These are phyloP conservation scores for Euthynnus affinis DNA, from an alignment of 2,797 vertebrate species.

Conservation along the genomic window DNA sequence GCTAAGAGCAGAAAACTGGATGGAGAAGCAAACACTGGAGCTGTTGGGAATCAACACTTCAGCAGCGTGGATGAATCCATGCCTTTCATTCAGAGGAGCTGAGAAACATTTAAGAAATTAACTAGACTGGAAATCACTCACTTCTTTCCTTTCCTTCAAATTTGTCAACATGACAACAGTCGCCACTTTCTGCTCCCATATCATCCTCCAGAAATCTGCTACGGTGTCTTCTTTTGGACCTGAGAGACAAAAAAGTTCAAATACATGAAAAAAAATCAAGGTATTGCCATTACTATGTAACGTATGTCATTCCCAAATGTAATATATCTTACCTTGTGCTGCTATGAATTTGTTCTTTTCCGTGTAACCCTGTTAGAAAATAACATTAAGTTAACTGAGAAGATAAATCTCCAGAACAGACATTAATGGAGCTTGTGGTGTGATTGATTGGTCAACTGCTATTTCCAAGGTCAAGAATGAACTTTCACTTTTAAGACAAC, in stretches of 20 bases:
- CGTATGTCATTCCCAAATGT: background rate
- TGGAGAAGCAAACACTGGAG: background rate
- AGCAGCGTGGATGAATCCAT: background rate
- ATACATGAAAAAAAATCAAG: background rate
- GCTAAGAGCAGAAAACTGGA: background rate
- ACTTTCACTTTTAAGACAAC: background rate
- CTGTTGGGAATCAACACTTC: background rate
- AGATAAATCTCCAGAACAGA: background rate
- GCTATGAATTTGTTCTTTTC: conserved; percentile 98
- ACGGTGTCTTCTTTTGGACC: conserved; percentile 96
- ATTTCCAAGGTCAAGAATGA: background rate
- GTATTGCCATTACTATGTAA: background rate
- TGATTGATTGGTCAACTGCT: background rate
- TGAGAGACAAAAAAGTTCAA: conserved; percentile 59
- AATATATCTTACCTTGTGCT: conserved; percentile 91
- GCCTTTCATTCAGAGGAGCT: background rate
- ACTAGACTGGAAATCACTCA: conserved; percentile 61
- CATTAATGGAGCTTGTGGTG: background rate
- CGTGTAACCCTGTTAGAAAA: conserved; percentile 90
- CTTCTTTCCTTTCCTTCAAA: conserved; percentile 97
- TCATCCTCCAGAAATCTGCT: conserved; percentile 97
- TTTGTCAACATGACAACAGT: conserved; percentile 97
- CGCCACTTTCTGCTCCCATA: conserved; percentile 97
- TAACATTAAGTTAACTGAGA: background rate
- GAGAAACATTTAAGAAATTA: conserved; percentile 8